Percentiles rank a stretch among this genome's conserved stretches.
Conservation (phyloP, 2,888 invertebrate species). For the Dryobotodes eremita region DNA sequence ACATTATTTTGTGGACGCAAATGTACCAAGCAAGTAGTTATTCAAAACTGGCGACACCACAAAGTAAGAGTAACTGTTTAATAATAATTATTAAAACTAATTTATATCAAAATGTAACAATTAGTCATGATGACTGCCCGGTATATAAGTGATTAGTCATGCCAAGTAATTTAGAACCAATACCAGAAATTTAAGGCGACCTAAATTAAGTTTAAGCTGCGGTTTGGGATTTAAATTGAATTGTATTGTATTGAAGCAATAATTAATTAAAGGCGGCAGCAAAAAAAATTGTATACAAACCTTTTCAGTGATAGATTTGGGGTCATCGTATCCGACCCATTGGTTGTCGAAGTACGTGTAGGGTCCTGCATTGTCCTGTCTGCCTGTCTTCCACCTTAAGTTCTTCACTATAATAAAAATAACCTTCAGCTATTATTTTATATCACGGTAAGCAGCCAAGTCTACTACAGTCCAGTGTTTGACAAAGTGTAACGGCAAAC, state of each 20-base stretch:
- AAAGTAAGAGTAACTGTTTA: constrained; percentile 8
- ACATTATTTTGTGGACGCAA: neutral
- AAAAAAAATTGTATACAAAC: constrained; percentile 70
- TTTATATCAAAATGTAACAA: constrained; percentile 10
- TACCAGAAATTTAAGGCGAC: constrained; percentile 28
- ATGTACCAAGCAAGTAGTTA: neutral
- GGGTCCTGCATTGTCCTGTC: constrained; percentile 92
- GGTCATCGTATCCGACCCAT: constrained; percentile 97
- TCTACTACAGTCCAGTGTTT: neutral
- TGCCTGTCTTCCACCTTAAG: constrained; percentile 92
- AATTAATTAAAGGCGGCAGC: neutral
- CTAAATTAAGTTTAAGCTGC: constrained; percentile 45
- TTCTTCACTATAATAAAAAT: constrained; percentile 88
- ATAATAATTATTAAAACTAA: neutral
- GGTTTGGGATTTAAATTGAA: constrained; percentile 38
- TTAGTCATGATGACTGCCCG: constrained; percentile 1
- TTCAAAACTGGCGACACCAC: neutral
- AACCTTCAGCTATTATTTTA: neutral
- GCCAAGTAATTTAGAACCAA: constrained; percentile 33
- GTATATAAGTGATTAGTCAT: constrained; percentile 34
- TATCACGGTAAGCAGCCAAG: neutral
- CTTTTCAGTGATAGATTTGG: constrained; percentile 94
- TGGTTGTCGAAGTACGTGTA: constrained; percentile 95
- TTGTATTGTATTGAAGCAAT: constrained; percentile 17
- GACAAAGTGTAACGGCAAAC: neutral